Conservation (phyloP, 2,797 vertebrate genomes). For the Phataginus tetradactyla region DNA sequence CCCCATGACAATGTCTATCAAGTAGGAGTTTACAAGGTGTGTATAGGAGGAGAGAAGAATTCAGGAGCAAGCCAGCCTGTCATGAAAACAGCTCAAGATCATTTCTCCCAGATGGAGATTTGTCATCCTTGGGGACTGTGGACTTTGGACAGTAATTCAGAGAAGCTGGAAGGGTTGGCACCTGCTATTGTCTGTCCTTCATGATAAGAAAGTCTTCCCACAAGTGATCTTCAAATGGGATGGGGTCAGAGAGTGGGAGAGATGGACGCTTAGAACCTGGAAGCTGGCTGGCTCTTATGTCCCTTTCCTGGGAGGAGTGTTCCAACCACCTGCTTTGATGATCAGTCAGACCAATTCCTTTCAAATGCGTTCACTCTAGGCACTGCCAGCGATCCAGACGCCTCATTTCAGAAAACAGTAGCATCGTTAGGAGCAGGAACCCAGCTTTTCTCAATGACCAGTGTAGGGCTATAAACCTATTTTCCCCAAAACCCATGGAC, state of each 20-base stretch:
- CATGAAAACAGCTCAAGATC: neutral
- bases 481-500: constrained; percentile 21
- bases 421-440: constrained; percentile 9
- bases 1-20: neutral
- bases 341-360: neutral
- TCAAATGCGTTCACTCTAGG: constrained; percentile 37
- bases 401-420: constrained; percentile 46
- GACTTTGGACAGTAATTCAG: constrained; percentile 50
- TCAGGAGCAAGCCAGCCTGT: neutral
- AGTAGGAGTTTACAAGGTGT: neutral
- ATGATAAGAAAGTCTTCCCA: constrained; percentile 55
- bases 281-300: neutral
- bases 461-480: neutral
- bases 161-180: constrained; percentile 32
- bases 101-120: neutral
- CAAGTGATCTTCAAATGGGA: constrained; percentile 42
- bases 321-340: constrained; percentile 40
- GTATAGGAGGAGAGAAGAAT: neutral
- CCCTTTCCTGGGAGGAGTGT: neutral
- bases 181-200: constrained; percentile 29
- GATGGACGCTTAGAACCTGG: neutral
- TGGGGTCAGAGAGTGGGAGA: neutral
- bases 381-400: neutral
- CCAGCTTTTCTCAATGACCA: neutral
- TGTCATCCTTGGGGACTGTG: neutral